Evolutionary conservation across 2,888 invertebrate genomes (phyloP), one percentile per base, ranked within the genome.

Genomic region (Lasioglossum leucozonium): DNA sequence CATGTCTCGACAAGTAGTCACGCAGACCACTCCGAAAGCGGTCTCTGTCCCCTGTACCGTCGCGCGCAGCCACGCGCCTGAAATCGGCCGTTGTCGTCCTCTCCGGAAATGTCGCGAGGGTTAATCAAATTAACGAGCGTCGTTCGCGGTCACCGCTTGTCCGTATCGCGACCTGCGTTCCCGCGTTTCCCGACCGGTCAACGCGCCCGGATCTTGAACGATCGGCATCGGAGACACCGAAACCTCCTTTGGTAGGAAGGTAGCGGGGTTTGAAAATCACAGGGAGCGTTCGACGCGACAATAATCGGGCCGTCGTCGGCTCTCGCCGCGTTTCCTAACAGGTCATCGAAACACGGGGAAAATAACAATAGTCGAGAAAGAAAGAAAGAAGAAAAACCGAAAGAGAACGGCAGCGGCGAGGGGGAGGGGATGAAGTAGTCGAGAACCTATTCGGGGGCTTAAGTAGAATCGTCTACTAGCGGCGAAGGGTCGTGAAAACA

Each of bases 61-160:
- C 34, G 16, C 34, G 65, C 30, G 30, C 65, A 30, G 42, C 26
- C 26, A 40, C 13, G 47, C 58, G 34, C n/a, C 81, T 82, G 72
- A 77, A 79, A 82, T 83, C 80, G 83, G 72, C 85, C 81, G 84
- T 62, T 30, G 85, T 87, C 87, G 86, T 30, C 62, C 62, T 62
- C 62, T 11, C 71, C 90, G 91, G 92, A 91, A 90, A 89, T 91
- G 92, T 92, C 88, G 74, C 79, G 76, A 89, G 86, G 88, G 88
- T 90, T 91, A 92, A 92, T 92, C 87, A 90, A 91, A 90, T 91
- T 91, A 89, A 91, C 87, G 85, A 84, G 74, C 85, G 67, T 75
- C 71, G 69, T 75, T 72, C 47, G 58, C 40, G 76, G 82, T 67
- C 58, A 72, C 79, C 71, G 55, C 51, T 51, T 73, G 79, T 74